Percentiles rank a stretch among this genome's conserved stretches.
These are phyloP conservation scores for Pungitius pungitius DNA, from an alignment of 2,113 vertebrate species.

Conservation along the genomic window DNA sequence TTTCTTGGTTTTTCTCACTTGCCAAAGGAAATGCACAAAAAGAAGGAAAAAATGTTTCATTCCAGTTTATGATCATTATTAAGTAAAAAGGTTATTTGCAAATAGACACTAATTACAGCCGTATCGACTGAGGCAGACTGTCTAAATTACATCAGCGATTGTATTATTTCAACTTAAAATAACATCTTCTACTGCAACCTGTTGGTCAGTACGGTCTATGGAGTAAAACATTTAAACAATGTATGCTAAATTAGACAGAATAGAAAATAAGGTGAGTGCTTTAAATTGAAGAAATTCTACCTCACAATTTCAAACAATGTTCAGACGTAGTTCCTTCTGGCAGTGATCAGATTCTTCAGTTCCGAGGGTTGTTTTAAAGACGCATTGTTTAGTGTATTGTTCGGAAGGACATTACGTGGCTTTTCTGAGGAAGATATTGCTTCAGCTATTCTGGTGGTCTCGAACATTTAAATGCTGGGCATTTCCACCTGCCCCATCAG, in stretches of 20 bases:
- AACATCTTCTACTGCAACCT: neutral
- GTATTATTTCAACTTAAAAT: neutral
- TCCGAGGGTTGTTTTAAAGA: neutral
- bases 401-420: neutral
- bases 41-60: too few species aligned
- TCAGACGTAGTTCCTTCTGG: neutral
- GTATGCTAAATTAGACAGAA: neutral
- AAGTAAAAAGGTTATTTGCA: too few species aligned
- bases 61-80: too few species aligned
- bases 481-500: conserved; percentile 28
- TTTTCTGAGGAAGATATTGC: neutral
- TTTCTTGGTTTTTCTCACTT: neutral
- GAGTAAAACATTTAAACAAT: neutral
- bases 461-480: conserved; percentile 38
- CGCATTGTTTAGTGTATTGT: neutral
- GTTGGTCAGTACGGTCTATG: neutral
- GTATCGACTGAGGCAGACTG: neutral
- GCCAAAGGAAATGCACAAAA: neutral
- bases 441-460: conserved; percentile 13
- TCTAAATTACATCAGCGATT: neutral
- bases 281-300: neutral
- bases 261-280: neutral
- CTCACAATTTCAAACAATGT: neutral
- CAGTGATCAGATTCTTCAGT: neutral
- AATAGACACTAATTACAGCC: too few species aligned